Evolutionary conservation across 2,888 invertebrate genomes (phyloP).

Genomic region (Melanotus villosus): DNA sequence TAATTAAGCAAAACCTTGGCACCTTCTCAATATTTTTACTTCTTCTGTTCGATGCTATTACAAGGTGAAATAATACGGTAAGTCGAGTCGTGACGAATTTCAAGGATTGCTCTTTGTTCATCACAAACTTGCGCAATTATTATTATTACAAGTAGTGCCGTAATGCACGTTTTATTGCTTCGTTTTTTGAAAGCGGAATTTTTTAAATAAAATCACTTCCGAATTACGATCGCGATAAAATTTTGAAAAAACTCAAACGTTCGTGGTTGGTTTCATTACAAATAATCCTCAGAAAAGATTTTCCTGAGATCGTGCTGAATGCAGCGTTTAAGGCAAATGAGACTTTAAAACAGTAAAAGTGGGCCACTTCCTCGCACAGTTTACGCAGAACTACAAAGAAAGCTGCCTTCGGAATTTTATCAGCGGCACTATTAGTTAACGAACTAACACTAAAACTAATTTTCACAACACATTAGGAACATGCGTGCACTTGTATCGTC

Average conservation of each 20-base stretch:
- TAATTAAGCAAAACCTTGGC: slow-evolving; percentile 32
- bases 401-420: neutral
- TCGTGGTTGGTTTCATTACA: too few species aligned
- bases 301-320: too few species aligned
- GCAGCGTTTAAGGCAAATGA: too few species aligned
- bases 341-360: too few species aligned
- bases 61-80: slow-evolving; percentile 41
- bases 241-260: too few species aligned
- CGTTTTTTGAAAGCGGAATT: too few species aligned
- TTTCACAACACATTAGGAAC: neutral
- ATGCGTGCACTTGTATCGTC: slow-evolving; percentile 2
- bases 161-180: too few species aligned
- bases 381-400: neutral
- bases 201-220: too few species aligned
- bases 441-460: neutral
- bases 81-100: slow-evolving; percentile 39
- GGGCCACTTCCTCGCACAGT: neutral
- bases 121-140: neutral
- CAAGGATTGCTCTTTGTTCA: slow-evolving; percentile 32
- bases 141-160: too few species aligned
- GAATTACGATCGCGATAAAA: too few species aligned
- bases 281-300: too few species aligned
- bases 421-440: neutral
- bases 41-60: slow-evolving; percentile 25
- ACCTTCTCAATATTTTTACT: slow-evolving; percentile 25